Conservation (phyloP, 2,888 invertebrate species). For the Watsonalla binaria region DNA sequence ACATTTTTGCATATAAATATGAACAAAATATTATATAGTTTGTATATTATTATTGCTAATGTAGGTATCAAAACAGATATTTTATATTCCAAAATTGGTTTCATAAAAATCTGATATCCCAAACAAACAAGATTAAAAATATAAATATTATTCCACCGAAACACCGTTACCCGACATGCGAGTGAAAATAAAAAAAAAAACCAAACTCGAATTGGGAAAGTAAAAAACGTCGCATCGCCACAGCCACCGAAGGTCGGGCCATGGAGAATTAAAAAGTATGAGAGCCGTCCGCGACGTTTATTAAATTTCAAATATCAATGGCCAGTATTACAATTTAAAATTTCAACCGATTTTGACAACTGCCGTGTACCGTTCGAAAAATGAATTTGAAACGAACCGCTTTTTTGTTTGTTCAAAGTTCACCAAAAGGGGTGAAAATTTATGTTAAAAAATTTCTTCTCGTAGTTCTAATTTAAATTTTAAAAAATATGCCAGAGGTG, state of each 20-base stretch:
- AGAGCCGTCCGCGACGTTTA: conserved; percentile 62
- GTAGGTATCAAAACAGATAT: no score
- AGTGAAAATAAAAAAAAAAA: conserved; percentile 37
- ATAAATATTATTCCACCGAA: conserved; percentile 6
- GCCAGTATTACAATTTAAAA: conserved; percentile 72
- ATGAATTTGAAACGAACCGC: no score
- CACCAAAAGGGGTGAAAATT: no score
- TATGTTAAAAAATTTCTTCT: no score
- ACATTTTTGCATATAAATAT: no score
- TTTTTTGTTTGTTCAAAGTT: no score
- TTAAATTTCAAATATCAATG: conserved; percentile 75
- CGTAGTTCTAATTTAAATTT: no score
- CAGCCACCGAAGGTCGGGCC: conserved; percentile 68
- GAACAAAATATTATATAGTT: no score
- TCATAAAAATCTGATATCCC: neutral
- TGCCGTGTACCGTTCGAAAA: no score
- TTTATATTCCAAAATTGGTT: no score
- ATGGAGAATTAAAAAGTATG: conserved; percentile 78
- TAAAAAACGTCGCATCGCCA: conserved; percentile 62
- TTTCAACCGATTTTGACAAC: conserved; percentile 24
- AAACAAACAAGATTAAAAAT: conserved; percentile 14
- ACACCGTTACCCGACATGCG: conserved; percentile 25
- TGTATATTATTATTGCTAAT: no score
- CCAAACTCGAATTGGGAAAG: conserved; percentile 32
- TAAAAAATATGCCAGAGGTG: no score